Percentiles rank a stretch among this genome's conserved stretches.
phyloP scores from a whole-genome alignment of 2,113 vertebrate genomes.

The Prunella fulvescens region DNA sequence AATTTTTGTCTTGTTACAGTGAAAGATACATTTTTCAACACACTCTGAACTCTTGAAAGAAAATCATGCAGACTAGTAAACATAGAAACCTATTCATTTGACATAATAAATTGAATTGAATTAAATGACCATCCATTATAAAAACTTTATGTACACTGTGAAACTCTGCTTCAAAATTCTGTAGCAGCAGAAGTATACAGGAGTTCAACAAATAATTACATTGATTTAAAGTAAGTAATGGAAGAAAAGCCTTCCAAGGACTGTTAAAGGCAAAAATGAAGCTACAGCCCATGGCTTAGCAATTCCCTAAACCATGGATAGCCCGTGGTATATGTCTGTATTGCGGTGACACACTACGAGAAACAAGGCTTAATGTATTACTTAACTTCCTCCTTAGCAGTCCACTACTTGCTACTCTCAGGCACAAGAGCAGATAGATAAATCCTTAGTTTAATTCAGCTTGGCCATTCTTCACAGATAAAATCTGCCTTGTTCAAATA shows the following conservation, averaged over 20 bases:
- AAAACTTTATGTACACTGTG: neutral
- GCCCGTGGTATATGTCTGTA: fast-evolving
- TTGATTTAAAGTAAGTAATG: neutral
- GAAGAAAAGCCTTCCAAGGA: neutral
- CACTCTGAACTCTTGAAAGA: neutral
- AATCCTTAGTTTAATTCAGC: neutral
- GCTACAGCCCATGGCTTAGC: neutral
- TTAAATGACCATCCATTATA: neutral
- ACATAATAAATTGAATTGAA: neutral
- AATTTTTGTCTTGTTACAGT: neutral
- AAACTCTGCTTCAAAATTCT: neutral
- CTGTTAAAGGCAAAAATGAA: neutral
- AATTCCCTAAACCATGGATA: neutral
- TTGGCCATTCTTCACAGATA: neutral
- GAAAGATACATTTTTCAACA: neutral
- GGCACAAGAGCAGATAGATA: neutral
- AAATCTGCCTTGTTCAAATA: neutral
- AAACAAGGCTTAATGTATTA: neutral
- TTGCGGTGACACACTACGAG: neutral
- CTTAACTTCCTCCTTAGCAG: neutral
- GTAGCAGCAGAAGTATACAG: neutral
- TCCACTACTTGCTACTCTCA: neutral
- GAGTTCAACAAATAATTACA: neutral
- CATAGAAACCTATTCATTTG: neutral
- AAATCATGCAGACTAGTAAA: neutral